Evolutionary conservation across 2,113 vertebrate genomes (phyloP), one percentile per base, ranked within the genome.

Genomic region (Saimiri boliviensis): DNA sequence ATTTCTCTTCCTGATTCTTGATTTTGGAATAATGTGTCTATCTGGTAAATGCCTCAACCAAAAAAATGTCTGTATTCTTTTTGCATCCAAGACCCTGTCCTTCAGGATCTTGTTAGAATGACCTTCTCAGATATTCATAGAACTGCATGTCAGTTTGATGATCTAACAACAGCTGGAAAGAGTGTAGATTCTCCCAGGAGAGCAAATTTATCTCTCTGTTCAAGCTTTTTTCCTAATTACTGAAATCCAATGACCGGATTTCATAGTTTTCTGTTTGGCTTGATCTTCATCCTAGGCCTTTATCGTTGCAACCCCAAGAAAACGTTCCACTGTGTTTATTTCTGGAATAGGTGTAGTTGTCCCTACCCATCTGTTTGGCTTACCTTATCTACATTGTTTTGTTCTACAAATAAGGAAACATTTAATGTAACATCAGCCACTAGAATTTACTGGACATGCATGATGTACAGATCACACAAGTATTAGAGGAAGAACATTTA

Each of bases 1-100:
- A 82, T 96, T 88, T 93, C 27, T 71, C 49, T 95, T 37, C 81
- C 58, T 79, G 77, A 70, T 58, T 95, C 52, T 94, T 91, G 23
- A 42, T 77, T 88, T 96, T 77, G 68, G 25, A 86, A 92, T 40
- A 83, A 12, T 73, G 27, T 40, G 17, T 85, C 27, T 42, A 71
- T 19, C 6, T 89, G 17, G 25, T 47, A 56, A 80, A 70, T 63
- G 13, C 35, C 17, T 93, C 32, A 37, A 42, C 42, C 42, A 30
- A 23, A 77, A 77, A 58, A 96, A 56, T 63, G 13, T 84, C 47
- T 89, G 17, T 4, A n/a, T 85, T 88, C n/a, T 60, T 93, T 32
- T 60, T 68, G 10, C 32, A 70, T 79, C 66, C 17, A 6, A 11
- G 30, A 45, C 54, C 47, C 13, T 25, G 7, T 45, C 35, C 23